A percentile compares a stretch with the other conserved stretches of the same genome.
Conservation (phyloP, 2,797 vertebrate genomes). For the Octomys mimax region DNA sequence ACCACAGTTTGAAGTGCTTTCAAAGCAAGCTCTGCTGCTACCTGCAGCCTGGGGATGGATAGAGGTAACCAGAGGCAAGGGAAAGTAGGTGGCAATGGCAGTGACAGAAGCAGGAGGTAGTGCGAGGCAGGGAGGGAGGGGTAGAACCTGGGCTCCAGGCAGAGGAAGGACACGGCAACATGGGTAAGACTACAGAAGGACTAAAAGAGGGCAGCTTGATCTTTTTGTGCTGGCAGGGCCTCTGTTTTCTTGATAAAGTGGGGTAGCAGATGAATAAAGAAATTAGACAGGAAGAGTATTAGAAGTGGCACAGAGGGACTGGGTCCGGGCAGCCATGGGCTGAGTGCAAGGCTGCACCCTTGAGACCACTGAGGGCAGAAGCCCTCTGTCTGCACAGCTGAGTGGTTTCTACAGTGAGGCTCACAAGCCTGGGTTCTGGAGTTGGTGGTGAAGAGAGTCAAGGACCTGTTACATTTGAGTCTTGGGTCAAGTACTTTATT, state of each 20-base stretch:
- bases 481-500: background rate
- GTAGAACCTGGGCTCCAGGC: background rate
- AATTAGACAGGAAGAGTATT: background rate
- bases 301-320: background rate
- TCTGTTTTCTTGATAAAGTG: slow-evolving; percentile 14
- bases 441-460: background rate
- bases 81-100: background rate
- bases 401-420: background rate
- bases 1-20: background rate
- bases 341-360: background rate
- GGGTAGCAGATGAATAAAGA: background rate
- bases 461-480: background rate
- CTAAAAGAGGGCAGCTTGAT: background rate
- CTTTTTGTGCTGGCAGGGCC: background rate
- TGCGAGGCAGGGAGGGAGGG: background rate
- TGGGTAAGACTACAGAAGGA: background rate
- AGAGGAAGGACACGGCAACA: background rate
- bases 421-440: background rate
- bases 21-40: background rate
- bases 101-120: background rate
- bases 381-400: background rate
- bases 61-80: background rate
- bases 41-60: too few relatives aligned
- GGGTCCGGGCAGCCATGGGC: background rate
- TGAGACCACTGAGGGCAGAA: background rate